These are phyloP conservation scores for Callorhinus ursinus DNA, from an alignment of 2,113 vertebrate genomes.

Conservation along the genomic window DNA sequence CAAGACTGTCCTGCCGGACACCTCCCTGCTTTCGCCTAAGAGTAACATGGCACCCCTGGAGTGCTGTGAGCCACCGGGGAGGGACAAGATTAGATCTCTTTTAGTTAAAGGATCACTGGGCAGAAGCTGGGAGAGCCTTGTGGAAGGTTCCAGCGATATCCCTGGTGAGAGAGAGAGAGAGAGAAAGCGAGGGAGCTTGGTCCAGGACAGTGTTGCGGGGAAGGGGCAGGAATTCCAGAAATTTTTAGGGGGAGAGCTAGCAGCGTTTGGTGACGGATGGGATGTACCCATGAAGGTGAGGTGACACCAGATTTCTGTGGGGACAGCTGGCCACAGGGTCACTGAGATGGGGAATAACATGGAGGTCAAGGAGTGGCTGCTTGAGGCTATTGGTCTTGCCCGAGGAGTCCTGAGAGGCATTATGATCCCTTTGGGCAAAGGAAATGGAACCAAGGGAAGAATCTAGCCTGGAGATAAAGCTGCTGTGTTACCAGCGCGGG, in stretches of 20 bases:
- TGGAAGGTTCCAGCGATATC: not conserved
- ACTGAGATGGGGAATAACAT: not conserved
- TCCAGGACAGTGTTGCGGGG: not conserved
- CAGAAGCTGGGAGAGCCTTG: not conserved
- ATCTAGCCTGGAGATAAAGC: not conserved
- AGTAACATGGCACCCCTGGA: not conserved
- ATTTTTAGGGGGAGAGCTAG: not conserved
- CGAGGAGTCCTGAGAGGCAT: not conserved
- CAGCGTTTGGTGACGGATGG: not conserved
- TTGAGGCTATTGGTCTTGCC: not conserved
- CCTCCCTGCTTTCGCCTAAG: not conserved
- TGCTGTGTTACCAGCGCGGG: rapidly evolving
- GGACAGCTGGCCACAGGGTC: not conserved
- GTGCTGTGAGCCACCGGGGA: not conserved
- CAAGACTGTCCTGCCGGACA: not conserved
- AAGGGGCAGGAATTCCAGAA: not conserved
- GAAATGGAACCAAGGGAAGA: not conserved
- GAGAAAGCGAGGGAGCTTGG: not conserved
- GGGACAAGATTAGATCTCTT: not conserved
- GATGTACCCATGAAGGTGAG: not conserved
- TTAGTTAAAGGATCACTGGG: not conserved
- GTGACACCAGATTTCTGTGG: not conserved
- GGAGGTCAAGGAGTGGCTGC: not conserved
- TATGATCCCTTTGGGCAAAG: not conserved
- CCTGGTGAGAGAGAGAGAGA: not conserved